These are phyloP conservation scores for Thalassaphorura encarpata DNA, from an alignment of 1,140 invertebrate genomes.

Conservation along the genomic window DNA sequence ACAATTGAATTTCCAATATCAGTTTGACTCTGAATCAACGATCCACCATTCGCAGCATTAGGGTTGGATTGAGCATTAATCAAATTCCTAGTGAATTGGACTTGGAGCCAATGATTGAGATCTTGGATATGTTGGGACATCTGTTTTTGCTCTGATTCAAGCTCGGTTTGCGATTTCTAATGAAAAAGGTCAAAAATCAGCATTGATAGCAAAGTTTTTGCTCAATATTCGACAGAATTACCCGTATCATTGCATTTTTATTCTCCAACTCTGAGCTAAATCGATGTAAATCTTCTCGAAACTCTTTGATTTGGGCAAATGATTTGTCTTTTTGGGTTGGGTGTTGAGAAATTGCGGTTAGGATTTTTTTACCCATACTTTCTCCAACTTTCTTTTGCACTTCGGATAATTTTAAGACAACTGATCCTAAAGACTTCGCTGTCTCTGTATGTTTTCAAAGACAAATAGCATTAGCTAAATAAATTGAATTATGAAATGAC, in stretches of 20 bases:
- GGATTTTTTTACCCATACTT: slow-evolving; percentile 8
- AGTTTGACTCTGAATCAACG: slow-evolving; percentile 26
- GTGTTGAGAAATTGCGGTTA: slow-evolving; percentile 8
- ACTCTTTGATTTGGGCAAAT: slow-evolving; percentile 14
- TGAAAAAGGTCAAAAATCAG: too few species aligned
- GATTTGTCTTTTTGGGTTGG: slow-evolving; percentile 19
- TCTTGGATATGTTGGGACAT: slow-evolving; percentile 20
- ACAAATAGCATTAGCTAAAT: too few species aligned
- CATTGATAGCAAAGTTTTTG: too few species aligned
- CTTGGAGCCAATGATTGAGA: slow-evolving; percentile 12
- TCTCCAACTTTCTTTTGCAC: slow-evolving; percentile 22
- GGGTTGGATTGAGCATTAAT: neutral
- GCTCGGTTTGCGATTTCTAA: slow-evolving; percentile 18
- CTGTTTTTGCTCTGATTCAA: slow-evolving; percentile 22
- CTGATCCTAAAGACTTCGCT: neutral
- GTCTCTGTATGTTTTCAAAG: slow-evolving; percentile 4
- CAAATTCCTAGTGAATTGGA: neutral
- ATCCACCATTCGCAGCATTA: too few species aligned
- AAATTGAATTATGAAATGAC: too few species aligned
- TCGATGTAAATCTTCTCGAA: slow-evolving; percentile 19
- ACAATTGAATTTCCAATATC: slow-evolving; percentile 26
- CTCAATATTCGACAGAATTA: too few species aligned
- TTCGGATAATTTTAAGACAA: slow-evolving; percentile 7
- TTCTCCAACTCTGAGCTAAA: slow-evolving; percentile 10
- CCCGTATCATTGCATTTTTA: slow-evolving; percentile 17